Evolutionary conservation across 1,140 invertebrate genomes (phyloP), one percentile per base, ranked within the genome.

Genomic region (Drosophila cardini): DNA sequence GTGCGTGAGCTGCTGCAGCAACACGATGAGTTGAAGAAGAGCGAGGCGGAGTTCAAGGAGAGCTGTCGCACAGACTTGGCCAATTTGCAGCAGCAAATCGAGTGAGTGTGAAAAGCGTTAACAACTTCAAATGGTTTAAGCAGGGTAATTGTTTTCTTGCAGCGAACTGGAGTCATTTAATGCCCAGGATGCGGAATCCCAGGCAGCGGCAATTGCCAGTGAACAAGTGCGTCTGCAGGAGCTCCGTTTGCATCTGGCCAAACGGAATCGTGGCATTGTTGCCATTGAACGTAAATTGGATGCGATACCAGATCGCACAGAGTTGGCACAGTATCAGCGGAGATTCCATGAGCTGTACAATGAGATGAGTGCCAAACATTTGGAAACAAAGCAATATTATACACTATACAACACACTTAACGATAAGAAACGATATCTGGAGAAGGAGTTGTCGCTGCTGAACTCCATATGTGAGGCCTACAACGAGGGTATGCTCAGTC

Each of bases 351-450:
- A 99, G 93, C 94, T 99, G 1, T 98, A 99, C 92, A 98, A 98
- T 93, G 98, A 98, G 95, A 96, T 99, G 91, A 96, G 97, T 67
- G 95, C 96, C 26, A 99, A 98, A 85, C 98, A 99, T 86, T 96
- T 96, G 91, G 98, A 99, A 94, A 99, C 98, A 0, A 99, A 99
- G 92, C 97, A 99, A 93, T 98, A 98, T 93, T 99, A 98, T 91
- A 98, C 97, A 30, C 93, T 99, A 57, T 98, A 98, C 92, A 99
- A 99, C 93, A 98, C 97, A 4, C 93, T 99, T n/a, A 96, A 98
- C 91, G 98, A 99, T 93, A 97, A 97, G 4, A 97, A 97, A 92
- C 93, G 96, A 26, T 99, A 99, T 93, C 94, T 99, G 70, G 95
- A 95, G 48, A 99, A 98, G 91, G 98, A 99, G 93, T 93, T 99